Conservation (phyloP, 2,797 vertebrate species). For the Danio tinwini region DNA sequence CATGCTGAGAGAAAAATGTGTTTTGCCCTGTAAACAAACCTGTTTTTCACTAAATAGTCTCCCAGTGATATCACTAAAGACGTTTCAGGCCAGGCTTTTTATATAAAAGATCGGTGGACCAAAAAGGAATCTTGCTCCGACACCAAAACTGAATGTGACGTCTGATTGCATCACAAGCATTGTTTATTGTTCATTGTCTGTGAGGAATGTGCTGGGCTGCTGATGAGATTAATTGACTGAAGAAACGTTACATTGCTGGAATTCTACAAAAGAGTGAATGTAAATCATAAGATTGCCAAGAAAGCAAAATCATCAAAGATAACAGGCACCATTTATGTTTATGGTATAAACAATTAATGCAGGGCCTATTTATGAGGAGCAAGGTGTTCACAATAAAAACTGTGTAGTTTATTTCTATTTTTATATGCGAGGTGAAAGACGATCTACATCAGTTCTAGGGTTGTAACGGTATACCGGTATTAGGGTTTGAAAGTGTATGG, state of each 20-base stretch:
- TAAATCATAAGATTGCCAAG: too few species aligned
- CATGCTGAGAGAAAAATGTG: constrained; percentile 43
- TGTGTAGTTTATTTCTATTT: not conserved
- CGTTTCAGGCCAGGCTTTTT: constrained; percentile 20
- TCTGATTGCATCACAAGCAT: constrained; percentile 49
- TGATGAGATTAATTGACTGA: constrained; percentile 54
- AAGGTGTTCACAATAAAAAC: not conserved
- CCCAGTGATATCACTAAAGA: constrained; percentile 54
- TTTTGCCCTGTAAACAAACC: constrained; percentile 57
- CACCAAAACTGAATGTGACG: constrained; percentile 7
- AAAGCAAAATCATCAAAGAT: too few species aligned
- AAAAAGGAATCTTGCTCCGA: constrained; percentile 13
- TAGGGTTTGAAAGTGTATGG: too few species aligned
- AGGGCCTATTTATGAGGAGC: not conserved
- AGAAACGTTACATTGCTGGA: constrained; percentile 42
- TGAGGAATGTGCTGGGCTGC: constrained; percentile 54
- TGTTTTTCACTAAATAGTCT: constrained; percentile 60
- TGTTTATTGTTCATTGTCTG: constrained; percentile 61
- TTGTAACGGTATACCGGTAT: too few species aligned
- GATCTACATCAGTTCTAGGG: not conserved
- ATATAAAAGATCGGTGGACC: not conserved
- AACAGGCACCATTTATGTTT: not conserved
- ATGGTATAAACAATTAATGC: not conserved
- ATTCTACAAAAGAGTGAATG: not conserved
- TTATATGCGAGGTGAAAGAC: not conserved